phyloP scores from a whole-genome alignment of 92 coral and sea anemone genomes.

The Porites cylindrica region DNA sequence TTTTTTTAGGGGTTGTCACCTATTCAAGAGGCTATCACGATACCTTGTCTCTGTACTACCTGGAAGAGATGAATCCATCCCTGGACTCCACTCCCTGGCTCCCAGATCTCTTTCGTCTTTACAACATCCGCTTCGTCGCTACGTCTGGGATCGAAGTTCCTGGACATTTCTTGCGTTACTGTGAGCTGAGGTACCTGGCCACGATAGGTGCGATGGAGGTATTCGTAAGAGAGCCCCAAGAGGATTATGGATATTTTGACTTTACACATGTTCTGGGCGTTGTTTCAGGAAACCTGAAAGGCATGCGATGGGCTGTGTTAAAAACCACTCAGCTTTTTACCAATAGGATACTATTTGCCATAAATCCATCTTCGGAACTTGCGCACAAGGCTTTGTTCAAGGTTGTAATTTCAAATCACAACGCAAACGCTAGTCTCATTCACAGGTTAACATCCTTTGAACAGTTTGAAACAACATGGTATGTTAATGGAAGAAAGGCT shows the following conservation, averaged over 20 bases:
- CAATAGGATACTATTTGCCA: slow-evolving; percentile 46
- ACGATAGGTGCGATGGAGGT: slow-evolving; percentile 34
- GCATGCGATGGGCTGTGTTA: slow-evolving; percentile 63
- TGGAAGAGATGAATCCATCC: slow-evolving; percentile 65
- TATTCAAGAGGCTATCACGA: slow-evolving; percentile 89
- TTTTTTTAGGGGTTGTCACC: slow-evolving; percentile 63
- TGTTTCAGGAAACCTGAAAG: slow-evolving; percentile 68
- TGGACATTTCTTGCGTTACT: slow-evolving; percentile 50
- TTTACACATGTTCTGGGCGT: slow-evolving; percentile 73
- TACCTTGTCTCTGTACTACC: slow-evolving; percentile 70
- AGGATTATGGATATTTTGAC: slow-evolving; percentile 77
- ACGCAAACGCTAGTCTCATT: slow-evolving; percentile 11
- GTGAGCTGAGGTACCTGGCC: slow-evolving; percentile 59
- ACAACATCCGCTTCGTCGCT: slow-evolving; percentile 73
- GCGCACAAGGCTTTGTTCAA: not conserved
- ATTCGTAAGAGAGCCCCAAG: slow-evolving; percentile 50
- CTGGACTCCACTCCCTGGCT: slow-evolving; percentile 60
- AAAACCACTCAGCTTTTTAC: slow-evolving; percentile 49
- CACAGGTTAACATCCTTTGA: slow-evolving; percentile 19
- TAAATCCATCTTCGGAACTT: slow-evolving; percentile 56
- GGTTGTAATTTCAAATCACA: slow-evolving; percentile 17
- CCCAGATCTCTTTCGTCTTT: slow-evolving; percentile 75
- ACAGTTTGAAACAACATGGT: slow-evolving; percentile 51
- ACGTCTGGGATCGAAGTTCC: slow-evolving; percentile 47
- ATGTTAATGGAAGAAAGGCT: slow-evolving; percentile 27